Evolutionary conservation across 2,888 invertebrate genomes (phyloP).

Genomic region (Adineta ricciae): DNA sequence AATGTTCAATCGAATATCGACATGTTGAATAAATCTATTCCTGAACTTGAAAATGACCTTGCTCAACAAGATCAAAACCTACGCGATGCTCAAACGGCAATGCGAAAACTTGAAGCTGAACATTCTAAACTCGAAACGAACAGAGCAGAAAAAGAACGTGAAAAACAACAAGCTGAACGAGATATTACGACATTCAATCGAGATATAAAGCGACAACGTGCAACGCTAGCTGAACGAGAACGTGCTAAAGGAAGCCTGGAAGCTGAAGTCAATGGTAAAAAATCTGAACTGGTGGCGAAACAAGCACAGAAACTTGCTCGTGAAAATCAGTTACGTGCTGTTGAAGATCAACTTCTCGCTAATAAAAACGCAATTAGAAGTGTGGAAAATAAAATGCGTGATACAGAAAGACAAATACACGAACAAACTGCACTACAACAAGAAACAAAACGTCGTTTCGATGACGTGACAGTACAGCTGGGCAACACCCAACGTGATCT

Average conservation of each 20-base stretch:
- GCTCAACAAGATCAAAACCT: background rate
- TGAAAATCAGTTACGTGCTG: background rate
- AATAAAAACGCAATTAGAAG: background rate
- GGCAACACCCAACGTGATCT: background rate
- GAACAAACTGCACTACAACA: background rate
- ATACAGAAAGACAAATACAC: background rate
- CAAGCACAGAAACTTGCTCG: background rate
- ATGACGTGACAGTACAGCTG: background rate
- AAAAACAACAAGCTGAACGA: background rate
- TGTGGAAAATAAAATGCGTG: background rate
- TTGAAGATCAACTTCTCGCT: background rate
- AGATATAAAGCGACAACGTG: background rate
- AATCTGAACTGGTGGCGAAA: background rate
- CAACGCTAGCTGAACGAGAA: background rate
- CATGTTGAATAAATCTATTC: background rate
- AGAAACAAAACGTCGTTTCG: background rate
- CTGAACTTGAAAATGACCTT: background rate
- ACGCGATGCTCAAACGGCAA: background rate
- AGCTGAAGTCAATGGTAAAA: background rate
- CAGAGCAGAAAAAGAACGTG: background rate
- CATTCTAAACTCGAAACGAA: background rate
- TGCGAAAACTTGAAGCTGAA: constrained; percentile 1
- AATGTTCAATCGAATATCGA: background rate
- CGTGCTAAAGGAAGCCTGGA: background rate
- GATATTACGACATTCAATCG: background rate